Conservation (phyloP, 2,797 vertebrate species). For the Chelonia mydas region DNA sequence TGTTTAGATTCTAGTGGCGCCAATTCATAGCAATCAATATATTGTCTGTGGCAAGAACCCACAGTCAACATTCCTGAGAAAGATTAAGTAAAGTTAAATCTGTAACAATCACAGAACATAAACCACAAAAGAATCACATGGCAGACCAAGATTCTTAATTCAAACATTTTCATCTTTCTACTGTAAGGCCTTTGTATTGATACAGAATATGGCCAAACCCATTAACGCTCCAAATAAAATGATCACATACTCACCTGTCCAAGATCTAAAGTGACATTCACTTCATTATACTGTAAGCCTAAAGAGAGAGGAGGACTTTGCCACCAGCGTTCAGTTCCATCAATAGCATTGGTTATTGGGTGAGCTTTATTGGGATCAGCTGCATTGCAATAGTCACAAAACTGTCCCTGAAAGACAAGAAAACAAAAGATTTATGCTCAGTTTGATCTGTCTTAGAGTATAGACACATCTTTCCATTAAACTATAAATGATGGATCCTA, state of each 20-base stretch:
- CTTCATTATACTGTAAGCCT: constrained; percentile 87
- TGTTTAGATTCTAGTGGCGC: no score
- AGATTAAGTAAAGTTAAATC: background rate
- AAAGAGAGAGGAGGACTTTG: constrained; percentile 95
- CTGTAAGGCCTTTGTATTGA: background rate
- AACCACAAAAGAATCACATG: background rate
- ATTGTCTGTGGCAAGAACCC: background rate
- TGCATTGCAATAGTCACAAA: constrained; percentile 91
- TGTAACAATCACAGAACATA: background rate
- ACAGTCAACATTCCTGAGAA: background rate
- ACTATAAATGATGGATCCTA: rapidly evolving
- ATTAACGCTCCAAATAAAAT: background rate
- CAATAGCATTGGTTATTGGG: constrained; percentile 87
- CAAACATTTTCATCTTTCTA: background rate
- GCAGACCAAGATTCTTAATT: background rate
- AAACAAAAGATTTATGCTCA: background rate
- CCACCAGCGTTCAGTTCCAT: constrained; percentile 96
- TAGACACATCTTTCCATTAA: background rate
- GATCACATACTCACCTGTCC: constrained; percentile 88
- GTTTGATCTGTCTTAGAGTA: background rate
- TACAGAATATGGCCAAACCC: background rate
- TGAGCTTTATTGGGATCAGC: constrained; percentile 89
- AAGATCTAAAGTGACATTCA: constrained; percentile 94
- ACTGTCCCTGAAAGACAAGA: constrained; percentile 87
- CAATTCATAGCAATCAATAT: background rate